Evolutionary conservation across 2,888 invertebrate species (phyloP), one percentile per base, ranked within the genome.

Genomic region (Lasioglossum morio): DNA sequence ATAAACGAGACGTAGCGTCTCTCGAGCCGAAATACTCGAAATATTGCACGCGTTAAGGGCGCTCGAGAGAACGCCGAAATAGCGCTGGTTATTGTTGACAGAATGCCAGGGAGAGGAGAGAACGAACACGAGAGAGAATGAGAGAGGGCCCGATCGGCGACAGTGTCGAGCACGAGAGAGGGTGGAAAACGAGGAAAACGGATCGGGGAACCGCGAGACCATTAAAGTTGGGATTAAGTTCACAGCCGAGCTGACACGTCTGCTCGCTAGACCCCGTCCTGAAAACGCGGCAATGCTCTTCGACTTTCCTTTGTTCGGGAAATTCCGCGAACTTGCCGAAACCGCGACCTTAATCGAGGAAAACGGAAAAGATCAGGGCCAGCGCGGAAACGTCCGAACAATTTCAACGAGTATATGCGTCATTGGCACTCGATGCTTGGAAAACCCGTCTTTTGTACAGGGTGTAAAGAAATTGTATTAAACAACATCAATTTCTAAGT

Each of bases 11-110:
- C 63, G 63, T 34, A 69, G 23, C 66, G 73, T 53, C 43, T 74
- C 69, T 63, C 48, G 34, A 53, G 48, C n/a, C 43, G 75, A 81
- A 83, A 81, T 70, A 74, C 72, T 81, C 48, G 82, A 83, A 84
- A 77, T 75, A 87, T 83, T 81, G 66, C 75, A 76, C 76, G 77
- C 66, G 74, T 77, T 85, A 79, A 76, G 72, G 81, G 76, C 77
- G 82, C 83, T 79, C 77, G 43, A 72, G 30, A 66, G 73, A 76
- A 81, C 81, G 84, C 72, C 76, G 81, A 72, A 80, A 86, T 82
- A 82, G 77, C 75, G 34, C 23, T 30, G 84, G 57, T 79, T 80
- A 79, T 82, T 83, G 74, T 78, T 84, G 78, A 77, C 48, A 34
- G 69, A 77, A 66, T 34, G 66, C 2, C 34, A 34, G 16, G 8